phyloP scores from a whole-genome alignment of 2,797 vertebrate species.

The Enteromius treurensis region DNA sequence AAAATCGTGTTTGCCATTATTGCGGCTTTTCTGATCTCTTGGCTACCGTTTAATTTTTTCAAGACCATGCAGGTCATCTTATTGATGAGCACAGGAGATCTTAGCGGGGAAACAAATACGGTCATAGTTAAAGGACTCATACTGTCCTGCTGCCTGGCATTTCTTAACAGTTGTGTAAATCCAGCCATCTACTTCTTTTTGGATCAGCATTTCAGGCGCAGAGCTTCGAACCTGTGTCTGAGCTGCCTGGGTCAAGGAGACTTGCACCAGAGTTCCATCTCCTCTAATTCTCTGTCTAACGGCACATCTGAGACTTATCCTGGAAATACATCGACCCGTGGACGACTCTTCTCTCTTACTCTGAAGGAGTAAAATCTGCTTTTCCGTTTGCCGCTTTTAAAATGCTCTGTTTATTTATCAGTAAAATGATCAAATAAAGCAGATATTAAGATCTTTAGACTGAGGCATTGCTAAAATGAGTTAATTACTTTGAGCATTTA shows the following conservation, averaged over 20 bases:
- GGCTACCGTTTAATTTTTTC: slow-evolving; percentile 85
- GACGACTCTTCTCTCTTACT: slow-evolving; percentile 58
- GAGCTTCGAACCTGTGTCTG: slow-evolving; percentile 51
- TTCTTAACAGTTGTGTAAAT: slow-evolving; percentile 87
- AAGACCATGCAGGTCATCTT: slow-evolving; percentile 71
- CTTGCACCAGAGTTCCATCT: slow-evolving; percentile 51
- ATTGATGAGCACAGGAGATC: slow-evolving; percentile 45
- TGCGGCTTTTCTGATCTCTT: slow-evolving; percentile 82
- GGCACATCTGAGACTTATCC: slow-evolving; percentile 66
- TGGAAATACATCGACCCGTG: slow-evolving; percentile 58
- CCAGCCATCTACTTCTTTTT: slow-evolving; percentile 85
- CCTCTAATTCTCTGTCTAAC: slow-evolving; percentile 65
- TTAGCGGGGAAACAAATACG: slow-evolving; percentile 52
- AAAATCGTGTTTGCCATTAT: slow-evolving; percentile 85
- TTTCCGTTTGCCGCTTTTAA: not conserved
- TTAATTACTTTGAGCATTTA: not conserved
- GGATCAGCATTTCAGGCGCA: slow-evolving; percentile 82
- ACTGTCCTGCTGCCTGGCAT: slow-evolving; percentile 83
- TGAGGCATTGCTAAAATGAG: not conserved
- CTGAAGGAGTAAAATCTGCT: slow-evolving; percentile 45
- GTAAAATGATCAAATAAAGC: not conserved
- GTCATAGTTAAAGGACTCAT: slow-evolving; percentile 70
- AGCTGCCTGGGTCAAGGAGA: slow-evolving; percentile 57
- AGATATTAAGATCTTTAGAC: not conserved
- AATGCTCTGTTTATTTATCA: not conserved